Evolutionary conservation across 1,140 invertebrate species (phyloP).

Genomic region (Drosophila pachea): DNA sequence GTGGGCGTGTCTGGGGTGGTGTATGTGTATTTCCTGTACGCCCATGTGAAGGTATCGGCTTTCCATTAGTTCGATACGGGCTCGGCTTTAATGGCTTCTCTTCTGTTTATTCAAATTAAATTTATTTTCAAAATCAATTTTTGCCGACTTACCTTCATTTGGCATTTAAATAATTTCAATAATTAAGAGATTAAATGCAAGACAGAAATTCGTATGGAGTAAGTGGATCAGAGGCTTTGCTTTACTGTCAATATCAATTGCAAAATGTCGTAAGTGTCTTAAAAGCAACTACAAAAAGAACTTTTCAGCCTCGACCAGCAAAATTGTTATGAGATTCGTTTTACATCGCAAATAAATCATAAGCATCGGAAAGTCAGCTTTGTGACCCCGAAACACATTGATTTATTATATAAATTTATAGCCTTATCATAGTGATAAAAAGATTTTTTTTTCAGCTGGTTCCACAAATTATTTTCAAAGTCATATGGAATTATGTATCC

Average conservation of each 20-base stretch:
- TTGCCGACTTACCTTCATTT: conserved; percentile 15
- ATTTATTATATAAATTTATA: background rate
- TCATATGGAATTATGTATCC: no score
- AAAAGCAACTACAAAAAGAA: background rate
- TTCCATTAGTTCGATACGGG: conserved; percentile 42
- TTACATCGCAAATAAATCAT: background rate
- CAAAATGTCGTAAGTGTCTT: background rate
- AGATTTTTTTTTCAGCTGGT: no score
- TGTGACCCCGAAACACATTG: background rate
- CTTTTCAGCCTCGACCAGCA: background rate
- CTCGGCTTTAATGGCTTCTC: conserved; percentile 40
- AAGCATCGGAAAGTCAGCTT: background rate
- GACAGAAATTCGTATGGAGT: no score
- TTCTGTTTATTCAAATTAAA: conserved; percentile 53
- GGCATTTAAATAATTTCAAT: conserved; percentile 19
- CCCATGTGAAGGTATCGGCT: conserved; percentile 44
- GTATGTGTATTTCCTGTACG: conserved; percentile 43
- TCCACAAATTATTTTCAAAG: no score
- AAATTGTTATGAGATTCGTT: background rate
- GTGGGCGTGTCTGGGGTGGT: conserved; percentile 2
- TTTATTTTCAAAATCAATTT: conserved; percentile 37
- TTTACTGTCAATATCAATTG: background rate
- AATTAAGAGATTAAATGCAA: conserved; percentile 29
- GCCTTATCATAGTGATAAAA: no score
- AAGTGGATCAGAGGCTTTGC: background rate